These are phyloP conservation scores for Trematomus bernacchii DNA, from an alignment of 2,797 vertebrate species.

Conservation along the genomic window DNA sequence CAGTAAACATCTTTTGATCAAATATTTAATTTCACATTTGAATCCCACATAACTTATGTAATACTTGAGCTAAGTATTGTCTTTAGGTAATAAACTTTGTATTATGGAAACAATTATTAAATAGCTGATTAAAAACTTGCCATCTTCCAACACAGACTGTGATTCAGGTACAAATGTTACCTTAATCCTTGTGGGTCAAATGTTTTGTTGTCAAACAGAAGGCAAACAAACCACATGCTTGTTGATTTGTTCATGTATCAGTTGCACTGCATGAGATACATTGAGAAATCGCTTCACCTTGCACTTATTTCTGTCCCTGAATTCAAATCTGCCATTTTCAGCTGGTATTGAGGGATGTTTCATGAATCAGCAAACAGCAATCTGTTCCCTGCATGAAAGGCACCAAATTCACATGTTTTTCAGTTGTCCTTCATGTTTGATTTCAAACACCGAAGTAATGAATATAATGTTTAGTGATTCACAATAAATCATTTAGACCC, in stretches of 20 bases:
- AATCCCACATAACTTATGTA: neutral
- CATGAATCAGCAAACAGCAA: neutral
- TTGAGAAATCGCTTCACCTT: neutral
- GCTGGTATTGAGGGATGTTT: neutral
- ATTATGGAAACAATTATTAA: too few relatives aligned
- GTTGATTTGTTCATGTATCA: neutral
- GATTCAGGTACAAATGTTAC: neutral
- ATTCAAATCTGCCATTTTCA: neutral
- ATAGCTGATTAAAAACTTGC: too few relatives aligned
- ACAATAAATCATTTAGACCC: too few relatives aligned
- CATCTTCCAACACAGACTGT: neutral
- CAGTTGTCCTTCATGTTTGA: neutral
- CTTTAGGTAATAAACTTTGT: too few relatives aligned
- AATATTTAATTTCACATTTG: conserved; percentile 1
- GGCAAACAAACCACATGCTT: neutral
- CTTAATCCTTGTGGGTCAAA: too few relatives aligned
- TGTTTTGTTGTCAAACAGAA: neutral
- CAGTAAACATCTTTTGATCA: neutral
- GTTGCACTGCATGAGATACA: neutral
- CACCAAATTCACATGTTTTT: neutral
- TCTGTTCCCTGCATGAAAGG: neutral
- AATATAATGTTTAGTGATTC: too few relatives aligned
- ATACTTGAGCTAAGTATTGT: too few relatives aligned
- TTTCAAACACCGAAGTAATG: neutral
- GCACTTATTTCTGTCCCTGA: too few relatives aligned